Evolutionary conservation across 2,888 invertebrate genomes (phyloP).

Genomic region (Cephalotes varians): DNA sequence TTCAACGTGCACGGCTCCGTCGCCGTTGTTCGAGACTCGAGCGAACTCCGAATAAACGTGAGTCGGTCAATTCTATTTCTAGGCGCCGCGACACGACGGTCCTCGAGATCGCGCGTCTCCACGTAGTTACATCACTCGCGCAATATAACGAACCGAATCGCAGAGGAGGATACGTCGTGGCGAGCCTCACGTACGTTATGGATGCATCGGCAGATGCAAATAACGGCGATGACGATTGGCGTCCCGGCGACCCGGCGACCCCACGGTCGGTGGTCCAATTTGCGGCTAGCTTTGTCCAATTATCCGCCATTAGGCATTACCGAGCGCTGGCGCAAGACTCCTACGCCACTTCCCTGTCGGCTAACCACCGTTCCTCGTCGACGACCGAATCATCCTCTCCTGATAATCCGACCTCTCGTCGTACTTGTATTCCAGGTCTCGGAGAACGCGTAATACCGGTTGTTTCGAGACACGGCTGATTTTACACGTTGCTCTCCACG

Average conservation of each 20-base stretch:
- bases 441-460: slow-evolving; percentile 57
- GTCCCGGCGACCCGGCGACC: slow-evolving; percentile 80
- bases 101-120: slow-evolving; percentile 20
- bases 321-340: slow-evolving; percentile 80
- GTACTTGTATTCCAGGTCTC: slow-evolving; percentile 27
- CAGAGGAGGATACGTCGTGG: slow-evolving; percentile 9
- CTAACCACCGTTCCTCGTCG: slow-evolving; percentile 61
- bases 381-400: background rate
- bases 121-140: slow-evolving; percentile 64
- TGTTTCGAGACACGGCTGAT: slow-evolving; percentile 56
- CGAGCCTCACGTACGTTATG: slow-evolving; percentile 46
- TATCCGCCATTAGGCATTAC: slow-evolving; percentile 82
- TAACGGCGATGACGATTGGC: slow-evolving; percentile 82
- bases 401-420: slow-evolving; percentile 24
- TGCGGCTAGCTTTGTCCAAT: slow-evolving; percentile 85
- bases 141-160: slow-evolving; percentile 50
- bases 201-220: slow-evolving; percentile 79
- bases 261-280: slow-evolving; percentile 85
- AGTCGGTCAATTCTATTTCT: slow-evolving; percentile 73
- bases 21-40: background rate
- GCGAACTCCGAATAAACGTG: slow-evolving; percentile 66
- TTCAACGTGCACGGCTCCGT: background rate
- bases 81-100: slow-evolving; percentile 45
- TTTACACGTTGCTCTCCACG: slow-evolving; percentile 60
- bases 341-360: slow-evolving; percentile 75